Conservation (phyloP, 2,888 invertebrate genomes). For the Athetis lepigone region DNA sequence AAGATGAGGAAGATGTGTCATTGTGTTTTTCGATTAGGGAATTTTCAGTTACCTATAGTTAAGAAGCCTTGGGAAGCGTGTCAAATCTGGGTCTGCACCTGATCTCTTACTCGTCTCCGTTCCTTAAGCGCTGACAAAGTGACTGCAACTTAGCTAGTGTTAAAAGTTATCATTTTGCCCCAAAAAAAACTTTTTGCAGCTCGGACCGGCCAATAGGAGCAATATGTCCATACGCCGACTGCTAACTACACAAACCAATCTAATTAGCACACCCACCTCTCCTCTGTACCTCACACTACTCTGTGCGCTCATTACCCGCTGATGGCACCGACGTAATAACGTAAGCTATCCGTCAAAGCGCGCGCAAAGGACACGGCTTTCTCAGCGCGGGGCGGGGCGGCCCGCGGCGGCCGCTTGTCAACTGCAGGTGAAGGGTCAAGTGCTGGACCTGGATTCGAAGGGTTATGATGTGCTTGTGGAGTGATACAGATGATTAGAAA, state of each 20-base stretch:
- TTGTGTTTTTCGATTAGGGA: too few relatives aligned
- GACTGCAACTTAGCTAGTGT: too few relatives aligned
- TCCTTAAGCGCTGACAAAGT: too few relatives aligned
- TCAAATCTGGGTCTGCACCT: too few relatives aligned
- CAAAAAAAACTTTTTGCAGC: too few relatives aligned
- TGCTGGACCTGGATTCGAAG: slow-evolving; percentile 52
- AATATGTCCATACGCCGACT: too few relatives aligned
- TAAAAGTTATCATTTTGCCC: too few relatives aligned
- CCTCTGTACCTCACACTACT: slow-evolving; percentile 51
- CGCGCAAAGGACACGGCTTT: slow-evolving; percentile 84
- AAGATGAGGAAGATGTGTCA: too few relatives aligned
- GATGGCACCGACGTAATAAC: slow-evolving; percentile 82
- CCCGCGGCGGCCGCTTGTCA: slow-evolving; percentile 68
- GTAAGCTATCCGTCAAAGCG: slow-evolving; percentile 83
- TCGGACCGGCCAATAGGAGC: too few relatives aligned
- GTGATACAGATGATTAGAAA: slow-evolving; percentile 32
- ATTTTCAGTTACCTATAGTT: too few relatives aligned
- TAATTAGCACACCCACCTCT: slow-evolving; percentile 7
- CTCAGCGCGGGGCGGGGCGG: slow-evolving; percentile 73
- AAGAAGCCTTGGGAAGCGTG: too few relatives aligned
- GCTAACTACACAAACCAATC: background rate
- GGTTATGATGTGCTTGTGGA: slow-evolving; percentile 28
- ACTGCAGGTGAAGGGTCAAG: slow-evolving; percentile 66
- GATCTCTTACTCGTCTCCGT: too few relatives aligned
- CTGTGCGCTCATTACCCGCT: slow-evolving; percentile 78